phyloP scores from a whole-genome alignment of 2,888 invertebrate genomes.

The Hydropsyche betteni region DNA sequence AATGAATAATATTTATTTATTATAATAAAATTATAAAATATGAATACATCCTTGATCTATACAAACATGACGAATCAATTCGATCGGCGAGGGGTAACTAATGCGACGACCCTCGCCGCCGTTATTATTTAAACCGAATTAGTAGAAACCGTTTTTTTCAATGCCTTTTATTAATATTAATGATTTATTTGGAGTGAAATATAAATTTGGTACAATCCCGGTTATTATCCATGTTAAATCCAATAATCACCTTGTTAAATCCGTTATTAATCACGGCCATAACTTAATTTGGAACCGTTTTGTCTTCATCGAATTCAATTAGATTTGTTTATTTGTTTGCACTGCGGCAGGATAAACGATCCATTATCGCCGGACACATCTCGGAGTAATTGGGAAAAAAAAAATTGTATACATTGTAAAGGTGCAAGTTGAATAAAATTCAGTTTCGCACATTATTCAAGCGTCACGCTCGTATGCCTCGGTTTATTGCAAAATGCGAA shows the following conservation, averaged over 20 bases:
- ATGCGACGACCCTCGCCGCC: conserved; percentile 20
- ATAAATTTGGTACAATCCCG: conserved; percentile 42
- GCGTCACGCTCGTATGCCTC: too few species aligned
- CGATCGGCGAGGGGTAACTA: background rate
- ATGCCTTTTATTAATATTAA: conserved; percentile 41
- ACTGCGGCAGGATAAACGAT: background rate
- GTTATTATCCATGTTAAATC: conserved; percentile 43
- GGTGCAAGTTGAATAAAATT: too few species aligned
- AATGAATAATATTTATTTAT: too few species aligned
- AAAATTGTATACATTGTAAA: too few species aligned
- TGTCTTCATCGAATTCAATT: conserved; percentile 40
- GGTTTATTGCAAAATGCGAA: too few species aligned
- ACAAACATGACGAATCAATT: background rate
- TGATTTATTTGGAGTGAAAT: conserved; percentile 42
- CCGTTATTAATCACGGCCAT: conserved; percentile 39
- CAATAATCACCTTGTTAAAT: conserved; percentile 43
- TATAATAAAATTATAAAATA: too few species aligned
- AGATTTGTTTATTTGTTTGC: conserved; percentile 33
- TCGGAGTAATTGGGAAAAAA: too few species aligned
- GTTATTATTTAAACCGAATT: conserved; percentile 39
- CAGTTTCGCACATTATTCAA: too few species aligned
- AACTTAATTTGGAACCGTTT: conserved; percentile 38
- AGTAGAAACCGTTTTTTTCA: conserved; percentile 40
- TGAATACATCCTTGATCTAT: background rate
- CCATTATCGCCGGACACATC: background rate